Conservation (phyloP, 2,797 vertebrate species). For the Syndactyla subalaris region DNA sequence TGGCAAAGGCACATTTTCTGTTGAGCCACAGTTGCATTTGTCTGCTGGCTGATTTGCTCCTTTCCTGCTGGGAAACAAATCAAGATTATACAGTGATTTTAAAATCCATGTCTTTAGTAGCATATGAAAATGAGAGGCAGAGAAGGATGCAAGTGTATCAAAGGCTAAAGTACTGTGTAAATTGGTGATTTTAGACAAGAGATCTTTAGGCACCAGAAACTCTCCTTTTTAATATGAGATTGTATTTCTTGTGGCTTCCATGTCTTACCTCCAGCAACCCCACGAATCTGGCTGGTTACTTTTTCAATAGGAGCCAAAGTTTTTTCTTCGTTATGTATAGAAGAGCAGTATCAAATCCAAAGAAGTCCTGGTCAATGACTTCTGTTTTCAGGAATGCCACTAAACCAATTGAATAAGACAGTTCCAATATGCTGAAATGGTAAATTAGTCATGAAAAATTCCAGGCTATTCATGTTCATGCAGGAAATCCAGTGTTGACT, state of each 20-base stretch:
- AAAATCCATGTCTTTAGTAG: background rate
- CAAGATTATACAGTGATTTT: conserved; percentile 12
- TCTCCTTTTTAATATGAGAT: background rate
- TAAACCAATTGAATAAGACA: background rate
- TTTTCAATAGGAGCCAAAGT: background rate
- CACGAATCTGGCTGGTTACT: background rate
- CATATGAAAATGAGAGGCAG: background rate
- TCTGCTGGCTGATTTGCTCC: conserved; percentile 41
- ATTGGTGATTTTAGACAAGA: background rate
- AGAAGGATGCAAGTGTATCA: background rate
- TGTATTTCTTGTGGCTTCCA: background rate
- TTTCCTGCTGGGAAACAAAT: conserved; percentile 42
- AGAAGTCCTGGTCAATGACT: background rate
- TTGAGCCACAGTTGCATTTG: conserved; percentile 33
- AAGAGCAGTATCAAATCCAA: background rate
- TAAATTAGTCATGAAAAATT: background rate
- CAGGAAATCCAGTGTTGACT: background rate
- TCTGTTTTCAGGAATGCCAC: background rate
- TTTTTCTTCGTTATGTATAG: background rate
- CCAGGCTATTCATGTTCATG: background rate
- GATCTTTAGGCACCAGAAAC: background rate
- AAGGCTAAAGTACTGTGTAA: background rate
- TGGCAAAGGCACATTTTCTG: background rate
- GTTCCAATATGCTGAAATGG: background rate
- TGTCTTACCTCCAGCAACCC: background rate